Evolutionary conservation across 2,888 invertebrate species (phyloP).

Genomic region (Chironomus tentans): DNA sequence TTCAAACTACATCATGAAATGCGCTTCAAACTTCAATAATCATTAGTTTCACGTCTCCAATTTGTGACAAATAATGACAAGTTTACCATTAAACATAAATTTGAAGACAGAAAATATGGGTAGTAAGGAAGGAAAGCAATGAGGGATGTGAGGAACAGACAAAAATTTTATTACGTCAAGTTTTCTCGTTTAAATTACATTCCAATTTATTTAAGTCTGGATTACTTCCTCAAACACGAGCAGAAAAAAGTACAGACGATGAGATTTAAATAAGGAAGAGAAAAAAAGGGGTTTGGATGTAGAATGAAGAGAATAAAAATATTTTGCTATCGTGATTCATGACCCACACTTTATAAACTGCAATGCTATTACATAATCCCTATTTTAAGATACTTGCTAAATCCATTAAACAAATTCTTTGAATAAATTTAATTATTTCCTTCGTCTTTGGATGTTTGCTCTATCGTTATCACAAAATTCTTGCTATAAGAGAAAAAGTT

Average conservation of each 20-base stretch:
- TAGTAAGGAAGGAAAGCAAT: not conserved
- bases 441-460: not conserved
- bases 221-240: not conserved
- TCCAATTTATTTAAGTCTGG: conserved; percentile 1
- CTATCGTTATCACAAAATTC: not conserved
- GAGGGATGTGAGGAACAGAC: not conserved
- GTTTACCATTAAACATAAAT: too few relatives aligned
- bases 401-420: not conserved
- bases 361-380: too few relatives aligned
- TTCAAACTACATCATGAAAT: too few relatives aligned
- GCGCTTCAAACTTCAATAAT: too few relatives aligned
- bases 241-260: not conserved
- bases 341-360: too few relatives aligned
- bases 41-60: too few relatives aligned
- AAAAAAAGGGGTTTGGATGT: too few relatives aligned
- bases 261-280: not conserved
- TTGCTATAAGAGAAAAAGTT: not conserved
- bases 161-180: not conserved
- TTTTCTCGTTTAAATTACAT: not conserved
- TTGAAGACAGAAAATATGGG: too few relatives aligned
- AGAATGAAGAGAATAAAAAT: too few relatives aligned
- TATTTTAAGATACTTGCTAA: too few relatives aligned
- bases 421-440: not conserved
- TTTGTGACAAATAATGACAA: too few relatives aligned
- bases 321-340: too few relatives aligned